phyloP scores from a whole-genome alignment of 2,113 vertebrate species.

The Chloroceryle aenea region DNA sequence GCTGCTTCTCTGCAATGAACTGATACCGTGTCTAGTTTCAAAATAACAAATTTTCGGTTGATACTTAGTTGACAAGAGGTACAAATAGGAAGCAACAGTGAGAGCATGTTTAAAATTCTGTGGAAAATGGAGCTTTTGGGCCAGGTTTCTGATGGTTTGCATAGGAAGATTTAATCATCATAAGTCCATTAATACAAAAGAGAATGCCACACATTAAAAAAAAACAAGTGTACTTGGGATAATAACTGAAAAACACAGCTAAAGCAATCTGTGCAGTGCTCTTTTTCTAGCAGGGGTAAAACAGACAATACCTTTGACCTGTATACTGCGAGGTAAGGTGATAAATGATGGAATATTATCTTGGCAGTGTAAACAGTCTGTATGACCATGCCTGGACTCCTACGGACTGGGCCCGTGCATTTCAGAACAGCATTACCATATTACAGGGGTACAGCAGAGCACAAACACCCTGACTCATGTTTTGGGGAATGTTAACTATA shows the following conservation, averaged over 20 bases:
- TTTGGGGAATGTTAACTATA: not conserved
- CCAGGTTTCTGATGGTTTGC: not conserved
- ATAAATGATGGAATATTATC: not conserved
- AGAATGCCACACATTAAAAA: not conserved
- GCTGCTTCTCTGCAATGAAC: not conserved
- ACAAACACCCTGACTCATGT: not conserved
- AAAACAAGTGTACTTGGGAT: not conserved
- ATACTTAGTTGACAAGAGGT: not conserved
- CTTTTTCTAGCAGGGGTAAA: not conserved
- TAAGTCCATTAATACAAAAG: not conserved
- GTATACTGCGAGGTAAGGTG: not conserved
- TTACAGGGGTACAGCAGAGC: not conserved
- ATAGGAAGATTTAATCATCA: not conserved
- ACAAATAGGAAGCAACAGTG: not conserved
- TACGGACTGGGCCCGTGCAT: rapidly evolving
- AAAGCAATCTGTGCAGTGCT: not conserved
- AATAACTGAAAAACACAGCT: not conserved
- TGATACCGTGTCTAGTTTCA: not conserved
- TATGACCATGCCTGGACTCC: not conserved
- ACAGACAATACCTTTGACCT: not conserved
- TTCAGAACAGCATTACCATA: not conserved
- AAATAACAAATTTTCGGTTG: not conserved
- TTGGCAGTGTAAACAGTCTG: not conserved
- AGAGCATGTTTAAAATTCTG: not conserved
- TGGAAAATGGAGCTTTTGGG: not conserved